Conservation (phyloP, 2,797 vertebrate genomes). For the Chelmon rostratus region DNA sequence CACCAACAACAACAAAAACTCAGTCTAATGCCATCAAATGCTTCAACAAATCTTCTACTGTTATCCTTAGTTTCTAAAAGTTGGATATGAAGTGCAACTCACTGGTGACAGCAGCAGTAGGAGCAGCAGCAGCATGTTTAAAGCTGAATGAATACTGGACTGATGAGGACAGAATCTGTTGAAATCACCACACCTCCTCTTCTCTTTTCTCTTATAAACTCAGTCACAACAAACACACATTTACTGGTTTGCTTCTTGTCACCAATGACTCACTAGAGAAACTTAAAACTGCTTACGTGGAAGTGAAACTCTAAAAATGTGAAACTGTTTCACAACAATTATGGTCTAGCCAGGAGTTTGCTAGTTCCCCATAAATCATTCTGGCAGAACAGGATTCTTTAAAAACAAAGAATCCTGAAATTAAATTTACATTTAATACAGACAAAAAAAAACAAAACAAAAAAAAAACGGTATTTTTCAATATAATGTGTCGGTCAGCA, state of each 20-base stretch:
- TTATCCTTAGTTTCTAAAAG: not conserved
- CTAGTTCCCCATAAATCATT: no score
- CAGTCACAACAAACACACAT: not conserved
- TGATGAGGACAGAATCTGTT: constrained; percentile 2
- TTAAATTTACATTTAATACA: no score
- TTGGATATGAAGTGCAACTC: constrained; percentile 30
- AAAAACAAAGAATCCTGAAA: no score
- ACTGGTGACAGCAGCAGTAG: constrained; percentile 55
- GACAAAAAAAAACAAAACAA: no score
- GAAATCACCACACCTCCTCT: not conserved
- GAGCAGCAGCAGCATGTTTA: constrained; percentile 48
- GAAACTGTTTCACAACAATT: no score
- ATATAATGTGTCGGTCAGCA: no score
- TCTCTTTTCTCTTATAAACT: not conserved
- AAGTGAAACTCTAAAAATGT: no score
- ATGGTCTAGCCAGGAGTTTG: no score
- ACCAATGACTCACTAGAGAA: not conserved
- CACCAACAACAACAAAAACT: not conserved
- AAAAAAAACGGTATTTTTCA: no score
- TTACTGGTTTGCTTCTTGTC: not conserved
- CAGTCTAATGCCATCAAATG: not conserved
- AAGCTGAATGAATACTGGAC: not conserved
- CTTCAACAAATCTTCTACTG: not conserved
- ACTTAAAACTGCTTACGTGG: no score
- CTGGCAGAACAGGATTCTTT: no score